Evolutionary conservation across 2,797 vertebrate species (phyloP), one percentile per base, ranked within the genome.

Genomic region (Lerista edwardsae): DNA sequence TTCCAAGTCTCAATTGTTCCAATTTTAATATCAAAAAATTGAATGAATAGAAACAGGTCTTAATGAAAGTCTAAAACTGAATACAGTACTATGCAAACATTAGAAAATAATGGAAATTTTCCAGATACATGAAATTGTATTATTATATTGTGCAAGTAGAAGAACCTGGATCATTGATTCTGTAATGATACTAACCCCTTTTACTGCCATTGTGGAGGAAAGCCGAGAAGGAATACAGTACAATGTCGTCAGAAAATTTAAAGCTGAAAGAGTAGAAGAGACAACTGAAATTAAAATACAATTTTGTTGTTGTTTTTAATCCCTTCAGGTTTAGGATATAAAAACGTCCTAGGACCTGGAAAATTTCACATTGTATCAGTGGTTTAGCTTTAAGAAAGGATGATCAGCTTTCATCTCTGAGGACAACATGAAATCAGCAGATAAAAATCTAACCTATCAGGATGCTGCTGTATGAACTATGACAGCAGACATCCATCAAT

Each of bases 261-360:
- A 51, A 65, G 61, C 25, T 65, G 31, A 47, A 83, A 75, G 21
- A 81, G 36, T 27, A 29, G 73, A 75, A 55, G 44, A 65, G 44
- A 15, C 62, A 34, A 75, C 47, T 75, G 34, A 51, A 75, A 72
- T 55, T 10, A 51, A 55, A 81, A 75, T 41, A 82, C 51, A 51
- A 75, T 41, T 65, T 64, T n/a, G 64, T 51, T 51, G 65, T 75
- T 67, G 41, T 83, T 75, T n/a, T 75, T n/a, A 31, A 65, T 51
- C 14, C 9, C 72, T 82, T 82, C 29, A 81, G 12, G 27, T n/a
- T 80, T 68, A 55, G 39, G 78, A 80, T 68, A 51, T 68, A 57
- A 69, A 47, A 80, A 27, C 15, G 55, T 82, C 44, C 23, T 29
- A 82, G 3, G 44, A 65, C 6, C 25, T 74, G 71, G 23, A 36